A percentile compares a stretch with the other conserved stretches of the same genome.
Conservation (phyloP, 2,888 invertebrate genomes). For the Dicyrtomina minuta region DNA sequence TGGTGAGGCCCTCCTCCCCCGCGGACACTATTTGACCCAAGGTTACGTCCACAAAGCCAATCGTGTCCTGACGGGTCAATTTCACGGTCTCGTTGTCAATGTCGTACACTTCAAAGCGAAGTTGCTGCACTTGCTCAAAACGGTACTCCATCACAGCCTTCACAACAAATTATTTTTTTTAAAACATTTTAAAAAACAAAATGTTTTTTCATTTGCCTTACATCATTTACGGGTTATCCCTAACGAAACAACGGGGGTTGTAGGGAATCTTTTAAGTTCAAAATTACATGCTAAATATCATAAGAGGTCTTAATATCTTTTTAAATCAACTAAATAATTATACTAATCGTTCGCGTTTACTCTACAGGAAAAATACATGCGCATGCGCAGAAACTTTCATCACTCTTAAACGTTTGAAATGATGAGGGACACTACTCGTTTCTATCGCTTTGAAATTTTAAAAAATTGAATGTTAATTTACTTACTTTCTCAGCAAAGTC, state of each 20-base stretch:
- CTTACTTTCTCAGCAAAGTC: slow-evolving; percentile 61
- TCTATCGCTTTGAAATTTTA: neutral
- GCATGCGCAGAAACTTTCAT: neutral
- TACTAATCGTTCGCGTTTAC: neutral
- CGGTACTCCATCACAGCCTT: slow-evolving; percentile 57
- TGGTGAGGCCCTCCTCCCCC: slow-evolving; percentile 41
- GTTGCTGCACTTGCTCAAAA: slow-evolving; percentile 63
- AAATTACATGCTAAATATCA: no score
- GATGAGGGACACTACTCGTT: neutral
- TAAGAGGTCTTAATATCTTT: no score
- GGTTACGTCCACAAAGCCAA: slow-evolving; percentile 59
- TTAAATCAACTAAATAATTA: neutral
- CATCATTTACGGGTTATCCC: no score
- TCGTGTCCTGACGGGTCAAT: slow-evolving; percentile 58
- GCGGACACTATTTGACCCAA: slow-evolving; percentile 47
- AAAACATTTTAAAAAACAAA: neutral
- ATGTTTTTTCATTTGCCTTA: no score
- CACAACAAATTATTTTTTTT: slow-evolving; percentile 4
- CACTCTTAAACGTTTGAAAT: neutral
- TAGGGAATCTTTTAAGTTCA: no score
- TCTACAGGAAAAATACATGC: neutral
- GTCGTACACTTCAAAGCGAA: slow-evolving; percentile 60
- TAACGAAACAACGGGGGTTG: neutral
- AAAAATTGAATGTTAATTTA: neutral
- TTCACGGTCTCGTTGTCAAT: slow-evolving; percentile 55